Evolutionary conservation across 2,888 invertebrate species (phyloP).

Genomic region (Magallana nippona): DNA sequence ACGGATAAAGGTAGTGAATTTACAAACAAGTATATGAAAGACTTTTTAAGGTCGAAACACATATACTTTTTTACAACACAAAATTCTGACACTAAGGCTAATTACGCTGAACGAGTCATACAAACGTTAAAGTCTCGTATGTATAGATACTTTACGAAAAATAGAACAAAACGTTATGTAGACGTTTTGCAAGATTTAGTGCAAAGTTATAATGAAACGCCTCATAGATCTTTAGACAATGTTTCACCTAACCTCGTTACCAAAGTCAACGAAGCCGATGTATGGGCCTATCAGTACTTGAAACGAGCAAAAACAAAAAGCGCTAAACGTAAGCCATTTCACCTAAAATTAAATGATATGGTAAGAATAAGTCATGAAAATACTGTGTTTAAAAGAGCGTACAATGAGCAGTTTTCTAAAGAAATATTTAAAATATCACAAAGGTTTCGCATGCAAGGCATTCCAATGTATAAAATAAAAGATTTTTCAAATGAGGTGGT

Average conservation of each 20-base stretch:
- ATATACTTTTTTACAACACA: no score
- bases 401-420: no score
- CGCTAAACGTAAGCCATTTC: no score
- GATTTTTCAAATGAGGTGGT: no score
- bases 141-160: constrained; percentile 38
- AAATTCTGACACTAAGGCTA: no score
- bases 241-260: constrained; percentile 51
- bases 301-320: no score
- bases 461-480: no score
- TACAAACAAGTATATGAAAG: constrained; percentile 44
- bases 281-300: constrained; percentile 40
- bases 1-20: constrained; percentile 49
- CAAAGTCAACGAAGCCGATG: constrained; percentile 48
- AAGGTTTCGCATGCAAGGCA: no score
- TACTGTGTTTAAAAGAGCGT: no score
- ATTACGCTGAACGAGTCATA: constrained; percentile 36
- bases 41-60: constrained; percentile 18
- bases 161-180: constrained; percentile 48
- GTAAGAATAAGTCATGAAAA: no score
- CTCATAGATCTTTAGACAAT: not conserved
- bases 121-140: constrained; percentile 37
- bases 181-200: constrained; percentile 50
- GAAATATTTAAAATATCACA: no score
- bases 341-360: no score
- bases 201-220: constrained; percentile 44